phyloP scores from a whole-genome alignment of 2,888 invertebrate genomes.

The Limnephilus marmoratus region DNA sequence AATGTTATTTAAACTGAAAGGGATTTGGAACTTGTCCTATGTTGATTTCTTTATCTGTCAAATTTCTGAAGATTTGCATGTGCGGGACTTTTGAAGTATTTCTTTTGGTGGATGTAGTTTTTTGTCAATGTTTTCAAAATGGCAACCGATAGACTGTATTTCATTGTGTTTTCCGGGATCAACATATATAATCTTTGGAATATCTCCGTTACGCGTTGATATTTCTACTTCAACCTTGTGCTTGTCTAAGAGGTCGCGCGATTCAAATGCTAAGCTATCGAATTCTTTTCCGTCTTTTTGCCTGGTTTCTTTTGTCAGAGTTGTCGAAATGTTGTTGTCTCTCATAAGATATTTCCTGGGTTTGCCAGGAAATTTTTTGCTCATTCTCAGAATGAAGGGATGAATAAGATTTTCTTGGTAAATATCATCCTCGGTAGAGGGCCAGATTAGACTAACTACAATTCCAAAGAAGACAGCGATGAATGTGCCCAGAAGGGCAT shows the following conservation, averaged over 20 bases:
- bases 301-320: slow-evolving; percentile 15
- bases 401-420: slow-evolving; percentile 83
- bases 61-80: slow-evolving; percentile 46
- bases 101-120: slow-evolving; percentile 30
- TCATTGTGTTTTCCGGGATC: slow-evolving; percentile 1
- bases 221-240: slow-evolving; percentile 46
- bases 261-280: slow-evolving; percentile 63
- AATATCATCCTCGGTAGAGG: slow-evolving; percentile 77
- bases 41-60: slow-evolving; percentile 54
- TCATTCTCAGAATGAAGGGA: slow-evolving; percentile 79
- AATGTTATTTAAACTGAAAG: too few species aligned
- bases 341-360: slow-evolving; percentile 75
- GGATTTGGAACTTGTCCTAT: slow-evolving; percentile 44
- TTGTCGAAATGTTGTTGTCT: not conserved
- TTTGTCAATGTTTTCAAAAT: slow-evolving; percentile 46
- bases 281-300: slow-evolving; percentile 55
- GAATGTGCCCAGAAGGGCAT: slow-evolving; percentile 87
- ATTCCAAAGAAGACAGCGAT: slow-evolving; percentile 85
- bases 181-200: not conserved
- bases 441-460: slow-evolving; percentile 82
- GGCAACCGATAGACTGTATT: slow-evolving; percentile 22
- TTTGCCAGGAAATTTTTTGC: slow-evolving; percentile 78
- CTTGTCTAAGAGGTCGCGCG: slow-evolving; percentile 36
- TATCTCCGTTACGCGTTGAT: not conserved
- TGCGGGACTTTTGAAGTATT: slow-evolving; percentile 7